Base-by-base conservation (phyloP, 2,888 invertebrate genomes). In the Stomorhina lunata region DNA sequence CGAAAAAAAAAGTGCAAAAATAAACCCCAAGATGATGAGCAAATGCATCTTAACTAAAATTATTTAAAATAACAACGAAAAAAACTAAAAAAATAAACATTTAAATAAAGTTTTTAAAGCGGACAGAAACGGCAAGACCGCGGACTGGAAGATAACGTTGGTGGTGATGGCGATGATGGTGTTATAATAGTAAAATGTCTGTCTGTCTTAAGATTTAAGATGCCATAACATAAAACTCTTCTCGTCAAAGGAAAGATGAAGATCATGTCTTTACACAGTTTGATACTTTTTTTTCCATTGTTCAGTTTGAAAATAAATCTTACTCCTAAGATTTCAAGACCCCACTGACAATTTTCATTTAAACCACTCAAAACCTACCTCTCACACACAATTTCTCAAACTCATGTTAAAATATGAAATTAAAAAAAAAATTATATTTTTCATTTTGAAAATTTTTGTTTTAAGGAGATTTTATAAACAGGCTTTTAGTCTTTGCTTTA, bases 71-170 rank as follows among this genome's bases (percentile, higher is more conserved):
- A 25, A 75, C 66, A 32, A 45, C 17, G 40, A 27, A 37, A 59
- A 50, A 77, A 25, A 43, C 43, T 61, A 29, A 10, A 65, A 71
- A 71, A 71, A 57, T 59, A 72, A 22, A 40, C 32, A 69, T 69
- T 34, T 32, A 53, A 69, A 72, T 65, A 48, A 69, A 66, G 40
- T 71, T 75, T 69, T 59, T 76, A 69, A 57, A 65, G 59, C 80
- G 57, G 50, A 55, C 50, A 66, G 50, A 81, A 76, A 80, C 75
- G 68, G 61, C 63, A 69, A 68, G 59, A 29, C 50, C 71, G 7
- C 7, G 34, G 7, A 45, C 57, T 12, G 6, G 40, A 25, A 34
- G 34, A 4, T 17, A 12, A 9, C 9, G 10, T 22, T 37, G 32
- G n/a, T 50, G 34, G 20, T 37, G 53, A 29, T 61, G 50, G 48